phyloP scores from a whole-genome alignment of 2,113 vertebrate genomes.

The Dromaius novaehollandiae region DNA sequence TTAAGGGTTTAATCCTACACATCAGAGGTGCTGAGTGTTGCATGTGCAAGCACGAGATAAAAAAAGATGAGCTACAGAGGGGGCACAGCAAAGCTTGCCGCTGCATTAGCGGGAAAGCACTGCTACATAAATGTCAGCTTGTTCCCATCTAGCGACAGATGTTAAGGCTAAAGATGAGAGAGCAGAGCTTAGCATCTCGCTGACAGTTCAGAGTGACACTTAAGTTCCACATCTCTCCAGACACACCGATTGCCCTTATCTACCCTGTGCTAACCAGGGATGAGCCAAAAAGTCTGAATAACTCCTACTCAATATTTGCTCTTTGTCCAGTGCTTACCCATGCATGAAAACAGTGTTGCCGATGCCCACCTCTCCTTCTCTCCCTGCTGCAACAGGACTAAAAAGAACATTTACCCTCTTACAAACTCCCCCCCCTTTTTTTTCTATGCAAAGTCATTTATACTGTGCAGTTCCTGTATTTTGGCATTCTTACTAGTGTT shows the following conservation, averaged over 20 bases:
- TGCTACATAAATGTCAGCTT: background rate
- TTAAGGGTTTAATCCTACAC: constrained; percentile 24
- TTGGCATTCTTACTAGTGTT: background rate
- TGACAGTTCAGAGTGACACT: background rate
- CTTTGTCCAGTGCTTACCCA: background rate
- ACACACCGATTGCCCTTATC: background rate
- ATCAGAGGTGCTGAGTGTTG: background rate
- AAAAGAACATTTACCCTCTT: background rate
- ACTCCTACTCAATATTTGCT: background rate
- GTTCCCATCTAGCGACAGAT: background rate
- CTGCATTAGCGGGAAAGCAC: background rate
- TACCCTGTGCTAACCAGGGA: background rate
- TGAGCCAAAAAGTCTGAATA: background rate
- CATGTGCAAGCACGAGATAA: background rate
- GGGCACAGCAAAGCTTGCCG: background rate
- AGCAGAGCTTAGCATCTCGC: background rate
- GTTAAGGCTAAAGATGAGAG: background rate
- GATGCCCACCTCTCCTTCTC: background rate
- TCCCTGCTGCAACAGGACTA: background rate
- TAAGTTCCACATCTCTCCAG: background rate
- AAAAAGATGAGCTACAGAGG: background rate
- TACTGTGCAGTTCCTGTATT: background rate
- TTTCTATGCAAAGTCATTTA: background rate
- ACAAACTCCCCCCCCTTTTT: background rate
- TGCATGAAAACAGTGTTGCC: background rate